Base-by-base conservation (phyloP, 2,113 vertebrate genomes). In the Edolisoma coerulescens region DNA sequence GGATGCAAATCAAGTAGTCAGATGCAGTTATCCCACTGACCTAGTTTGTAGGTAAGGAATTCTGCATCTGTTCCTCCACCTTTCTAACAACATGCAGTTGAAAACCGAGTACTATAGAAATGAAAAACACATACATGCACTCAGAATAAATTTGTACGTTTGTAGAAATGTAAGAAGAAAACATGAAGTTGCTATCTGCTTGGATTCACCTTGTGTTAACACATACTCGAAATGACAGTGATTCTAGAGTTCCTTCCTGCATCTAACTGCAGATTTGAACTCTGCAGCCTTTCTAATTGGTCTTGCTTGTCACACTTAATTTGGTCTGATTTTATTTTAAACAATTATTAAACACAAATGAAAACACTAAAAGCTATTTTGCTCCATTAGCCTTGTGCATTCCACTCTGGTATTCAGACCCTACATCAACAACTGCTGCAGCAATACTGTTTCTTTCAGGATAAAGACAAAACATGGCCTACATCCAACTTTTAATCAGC, bases 401-500 rank as follows among this genome's bases (percentile, higher is more conserved):
- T 90, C 82, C 84, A 74, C 63, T 90, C 90, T 83, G 89, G 84
- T 71, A 94, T 92, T 94, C 85, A 97, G 87, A 68, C 88, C 83
- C 80, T 95, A 94, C 52, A 86, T 82, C 84, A 97, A 97, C 96
- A 97, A 98, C 93, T 97, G 95, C 80, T 95, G 67, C 89, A 97
- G 87, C 95, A 95, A 96, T 97, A 98, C 94, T 95, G 96, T 97
- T 97, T 98, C 96, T 97, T 97, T 80, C 97, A 96, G 96, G 91
- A 80, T 83, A 94, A 97, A 98, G 96, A 98, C 95, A 98, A 98
- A 98, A 97, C 93, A 96, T 98, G 98, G 98, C 97, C 79, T 84
- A 70, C 47, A 96, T 98, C 98, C 98, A 98, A 97, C 65, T 98
- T 97, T 98, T 98, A 98, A 98, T 98, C 98, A 98, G 97, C 97